Conservation (phyloP, 2,113 vertebrate genomes). For the Bos taurus region ARS-UCD2.0 NC_037348.1:38336001-38336500, state of each 20-base stretch:
- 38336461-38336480: neutral
- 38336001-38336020: neutral
- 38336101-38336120: neutral
- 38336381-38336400: constrained; percentile 7
- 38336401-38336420: neutral
- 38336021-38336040: neutral
- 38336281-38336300: neutral
- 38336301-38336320: neutral
- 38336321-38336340: neutral
- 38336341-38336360: neutral
- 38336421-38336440: constrained; percentile 1
- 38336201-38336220: neutral
- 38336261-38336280: neutral
- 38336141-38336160: neutral
- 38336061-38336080: neutral
- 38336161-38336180: neutral
- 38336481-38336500: neutral
- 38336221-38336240: neutral
- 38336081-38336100: neutral
- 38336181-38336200: neutral
- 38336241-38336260: neutral
- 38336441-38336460: neutral
- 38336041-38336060: neutral
- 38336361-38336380: neutral
- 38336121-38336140: neutral